phyloP scores from a whole-genome alignment of 2,113 vertebrate species.

The Onychostruthus taczanowskii region DNA sequence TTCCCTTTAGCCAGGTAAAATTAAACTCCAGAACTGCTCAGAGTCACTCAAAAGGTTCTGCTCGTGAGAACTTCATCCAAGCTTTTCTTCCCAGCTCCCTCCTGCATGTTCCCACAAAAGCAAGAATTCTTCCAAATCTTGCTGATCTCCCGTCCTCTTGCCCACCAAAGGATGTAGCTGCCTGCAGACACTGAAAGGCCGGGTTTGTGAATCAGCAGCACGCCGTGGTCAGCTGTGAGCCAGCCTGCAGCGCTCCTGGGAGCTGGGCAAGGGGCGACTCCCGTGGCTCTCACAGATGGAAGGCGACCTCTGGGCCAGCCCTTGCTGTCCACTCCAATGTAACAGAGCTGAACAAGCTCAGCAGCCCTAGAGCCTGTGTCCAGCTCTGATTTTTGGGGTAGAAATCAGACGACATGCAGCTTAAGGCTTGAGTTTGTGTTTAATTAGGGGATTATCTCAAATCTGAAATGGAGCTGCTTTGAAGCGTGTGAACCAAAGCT shows the following conservation, averaged over 20 bases:
- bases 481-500: conserved; percentile 52
- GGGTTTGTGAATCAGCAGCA: neutral
- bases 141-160: neutral
- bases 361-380: neutral
- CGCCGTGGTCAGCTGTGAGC: neutral
- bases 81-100: neutral
- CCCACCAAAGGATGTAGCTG: neutral
- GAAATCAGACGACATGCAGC: conserved; percentile 37
- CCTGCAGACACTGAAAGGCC: neutral
- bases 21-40: neutral
- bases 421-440: conserved; percentile 36
- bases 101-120: neutral
- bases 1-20: neutral
- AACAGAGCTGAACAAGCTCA: neutral
- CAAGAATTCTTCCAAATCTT: neutral
- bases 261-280: conserved; percentile 13
- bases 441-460: conserved; percentile 63
- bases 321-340: neutral
- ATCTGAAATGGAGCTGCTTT: conserved; percentile 41
- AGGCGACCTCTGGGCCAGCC: neutral
- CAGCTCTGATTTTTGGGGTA: conserved; percentile 31
- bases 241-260: neutral
- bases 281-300: neutral
- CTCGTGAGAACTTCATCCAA: neutral
- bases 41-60: neutral